phyloP scores from a whole-genome alignment of 2,888 invertebrate genomes.

The Seira ritae region DNA sequence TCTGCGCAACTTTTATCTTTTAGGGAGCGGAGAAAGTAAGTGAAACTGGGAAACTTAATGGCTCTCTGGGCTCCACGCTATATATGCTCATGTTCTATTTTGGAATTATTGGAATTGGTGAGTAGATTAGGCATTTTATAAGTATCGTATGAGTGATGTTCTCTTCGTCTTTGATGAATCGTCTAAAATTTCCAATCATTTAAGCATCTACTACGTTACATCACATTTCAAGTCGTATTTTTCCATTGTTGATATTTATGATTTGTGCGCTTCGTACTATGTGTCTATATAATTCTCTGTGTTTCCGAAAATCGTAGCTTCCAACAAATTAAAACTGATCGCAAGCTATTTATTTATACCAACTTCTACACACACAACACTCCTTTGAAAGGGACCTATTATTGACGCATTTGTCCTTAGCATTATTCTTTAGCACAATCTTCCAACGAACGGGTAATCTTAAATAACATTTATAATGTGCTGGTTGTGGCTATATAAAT shows the following conservation, averaged over 20 bases:
- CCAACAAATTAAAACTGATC: neutral
- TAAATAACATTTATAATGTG: neutral
- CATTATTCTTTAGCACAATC: neutral
- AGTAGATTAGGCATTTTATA: too few relatives aligned
- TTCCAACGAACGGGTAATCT: neutral
- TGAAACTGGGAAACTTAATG: too few relatives aligned
- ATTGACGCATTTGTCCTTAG: neutral
- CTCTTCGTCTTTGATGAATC: too few relatives aligned
- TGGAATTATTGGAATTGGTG: too few relatives aligned
- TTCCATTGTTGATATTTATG: neutral
- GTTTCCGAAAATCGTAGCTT: neutral
- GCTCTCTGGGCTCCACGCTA: too few relatives aligned
- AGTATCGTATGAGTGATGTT: too few relatives aligned
- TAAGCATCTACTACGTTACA: too few relatives aligned
- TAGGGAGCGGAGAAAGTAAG: too few relatives aligned
- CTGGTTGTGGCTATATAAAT: too few relatives aligned
- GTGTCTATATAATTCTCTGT: neutral
- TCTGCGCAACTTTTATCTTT: too few relatives aligned
- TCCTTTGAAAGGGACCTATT: slow-evolving; percentile 1
- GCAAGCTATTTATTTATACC: slow-evolving; percentile 12
- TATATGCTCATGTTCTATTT: too few relatives aligned
- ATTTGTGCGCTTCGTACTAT: neutral
- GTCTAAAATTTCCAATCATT: too few relatives aligned
- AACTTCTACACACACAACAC: slow-evolving; percentile 1
- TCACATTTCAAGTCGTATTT: neutral